Base-by-base conservation (phyloP, 2,113 vertebrate genomes). In the Struthio camelus region DNA sequence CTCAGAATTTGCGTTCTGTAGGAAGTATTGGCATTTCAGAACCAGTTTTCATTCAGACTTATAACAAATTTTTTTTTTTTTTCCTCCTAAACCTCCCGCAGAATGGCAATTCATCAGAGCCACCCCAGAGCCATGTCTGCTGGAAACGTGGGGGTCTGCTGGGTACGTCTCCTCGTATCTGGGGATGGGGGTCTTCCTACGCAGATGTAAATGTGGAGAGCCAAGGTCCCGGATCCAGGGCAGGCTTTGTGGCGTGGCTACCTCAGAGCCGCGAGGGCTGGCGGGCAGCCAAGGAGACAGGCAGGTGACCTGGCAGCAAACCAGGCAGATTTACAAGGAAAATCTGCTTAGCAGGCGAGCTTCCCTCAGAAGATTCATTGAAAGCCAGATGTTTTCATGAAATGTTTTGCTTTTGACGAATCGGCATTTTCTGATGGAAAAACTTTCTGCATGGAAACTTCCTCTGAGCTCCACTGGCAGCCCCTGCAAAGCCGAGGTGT, bases 301-400 rank as follows among this genome's bases (percentile, higher is more conserved):
- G 69, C 96, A 96, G 96, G 96, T 97, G 96, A 97, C 96, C 96
- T 96, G 96, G 96, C 96, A 97, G 96, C 93, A 87, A 96, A 97
- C 95, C 95, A 97, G 96, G 92, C 96, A 96, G 95, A 96, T 97
- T 97, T 97, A 96, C 96, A 96, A 96, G 93, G 96, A 96, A 97
- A 97, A 97, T 97, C 96, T 97, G 96, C 96, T 97, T 97, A 97
- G 96, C 95, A 96, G 96, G 96, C 96, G 93, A 90, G 92, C 93
- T 94, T 96, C 93, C 92, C 93, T 88, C 93, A 85, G 90, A 96
- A 96, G 96, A 96, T 97, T 97, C 96, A 95, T 94, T 96, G 96
- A 95, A 96, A 97, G 96, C 96, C 96, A 97, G 96, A 97, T 97
- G 96, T 97, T 97, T 96, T 92, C 11, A 6, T 88, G 95, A 93